phyloP scores from a whole-genome alignment of 1,140 invertebrate genomes.

The Drosophila ogumai region DNA sequence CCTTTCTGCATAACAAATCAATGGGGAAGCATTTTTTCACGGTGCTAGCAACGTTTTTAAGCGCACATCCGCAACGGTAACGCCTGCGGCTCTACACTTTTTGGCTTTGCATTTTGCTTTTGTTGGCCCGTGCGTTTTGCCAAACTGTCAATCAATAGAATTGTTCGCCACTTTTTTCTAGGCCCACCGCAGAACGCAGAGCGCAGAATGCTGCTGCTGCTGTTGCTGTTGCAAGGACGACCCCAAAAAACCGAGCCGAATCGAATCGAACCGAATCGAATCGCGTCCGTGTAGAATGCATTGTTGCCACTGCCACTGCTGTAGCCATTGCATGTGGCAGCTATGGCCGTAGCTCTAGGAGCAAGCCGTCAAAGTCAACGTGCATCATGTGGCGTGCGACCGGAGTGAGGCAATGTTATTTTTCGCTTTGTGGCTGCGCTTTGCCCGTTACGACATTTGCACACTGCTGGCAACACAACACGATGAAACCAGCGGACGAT shows the following conservation, averaged over 20 bases:
- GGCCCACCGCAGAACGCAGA: conserved; percentile 29
- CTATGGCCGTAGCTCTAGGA: conserved; percentile 21
- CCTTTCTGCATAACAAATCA: conserved; percentile 81
- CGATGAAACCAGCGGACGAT: conserved; percentile 4
- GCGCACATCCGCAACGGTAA: conserved; percentile 75
- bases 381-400: conserved; percentile 65
- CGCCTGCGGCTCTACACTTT: conserved; percentile 74
- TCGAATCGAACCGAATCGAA: conserved; percentile 31
- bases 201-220: not conserved
- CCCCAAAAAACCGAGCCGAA: conserved; percentile 15
- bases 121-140: conserved; percentile 74
- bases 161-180: conserved; percentile 64
- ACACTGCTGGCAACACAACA: conserved; percentile 29
- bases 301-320: conserved; percentile 45
- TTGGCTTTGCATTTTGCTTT: conserved; percentile 38
- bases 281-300: conserved; percentile 6
- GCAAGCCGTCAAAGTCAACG: conserved; percentile 72
- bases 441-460: conserved; percentile 69
- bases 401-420: conserved; percentile 70
- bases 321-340: conserved; percentile 36
- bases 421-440: conserved; percentile 73
- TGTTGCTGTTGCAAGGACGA: conserved; percentile 11
- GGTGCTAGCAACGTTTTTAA: conserved; percentile 54
- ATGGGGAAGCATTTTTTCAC: conserved; percentile 36
- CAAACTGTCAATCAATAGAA: conserved; percentile 84